A percentile compares a stretch with the other conserved stretches of the same genome.
Conservation (phyloP, 2,888 invertebrate species). For the Onchidella celtica region DNA sequence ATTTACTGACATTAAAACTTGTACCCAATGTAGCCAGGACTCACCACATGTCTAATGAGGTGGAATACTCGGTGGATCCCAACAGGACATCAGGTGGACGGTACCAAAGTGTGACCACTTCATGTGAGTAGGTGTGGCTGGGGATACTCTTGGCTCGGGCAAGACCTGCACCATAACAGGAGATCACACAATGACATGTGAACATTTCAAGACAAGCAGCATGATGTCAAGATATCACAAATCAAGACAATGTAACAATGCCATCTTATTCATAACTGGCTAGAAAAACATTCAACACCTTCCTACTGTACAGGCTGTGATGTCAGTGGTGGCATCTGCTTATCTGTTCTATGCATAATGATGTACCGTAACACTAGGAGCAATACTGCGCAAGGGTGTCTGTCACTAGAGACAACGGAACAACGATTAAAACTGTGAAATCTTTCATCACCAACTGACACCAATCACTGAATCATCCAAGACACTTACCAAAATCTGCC, state of each 20-base stretch:
- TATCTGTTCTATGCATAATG: too few relatives aligned
- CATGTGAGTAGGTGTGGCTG: conserved; percentile 98
- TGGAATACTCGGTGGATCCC: conserved; percentile 91
- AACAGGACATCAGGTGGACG: conserved; percentile 98
- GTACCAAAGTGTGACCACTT: conserved; percentile 98
- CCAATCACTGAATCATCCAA: too few relatives aligned
- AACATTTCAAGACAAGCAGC: not conserved
- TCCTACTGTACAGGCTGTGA: too few relatives aligned
- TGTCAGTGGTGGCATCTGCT: too few relatives aligned
- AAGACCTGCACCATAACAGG: conserved; percentile 84
- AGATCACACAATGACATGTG: not conserved
- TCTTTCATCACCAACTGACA: too few relatives aligned
- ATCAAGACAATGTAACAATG: not conserved
- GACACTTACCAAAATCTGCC: conserved; percentile 90
- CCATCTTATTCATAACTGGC: not conserved
- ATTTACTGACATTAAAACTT: too few relatives aligned
- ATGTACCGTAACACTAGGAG: too few relatives aligned
- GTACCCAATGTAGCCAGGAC: too few relatives aligned
- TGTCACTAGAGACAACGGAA: too few relatives aligned
- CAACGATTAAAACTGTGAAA: too few relatives aligned
- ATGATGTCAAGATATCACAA: not conserved
- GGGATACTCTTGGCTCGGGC: conserved; percentile 99
- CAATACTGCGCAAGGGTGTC: too few relatives aligned
- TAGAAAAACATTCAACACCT: too few relatives aligned
- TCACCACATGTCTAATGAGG: conserved; percentile 86